These are phyloP conservation scores for Timema cristinae DNA, from an alignment of 2,888 invertebrate species.

Conservation along the genomic window DNA sequence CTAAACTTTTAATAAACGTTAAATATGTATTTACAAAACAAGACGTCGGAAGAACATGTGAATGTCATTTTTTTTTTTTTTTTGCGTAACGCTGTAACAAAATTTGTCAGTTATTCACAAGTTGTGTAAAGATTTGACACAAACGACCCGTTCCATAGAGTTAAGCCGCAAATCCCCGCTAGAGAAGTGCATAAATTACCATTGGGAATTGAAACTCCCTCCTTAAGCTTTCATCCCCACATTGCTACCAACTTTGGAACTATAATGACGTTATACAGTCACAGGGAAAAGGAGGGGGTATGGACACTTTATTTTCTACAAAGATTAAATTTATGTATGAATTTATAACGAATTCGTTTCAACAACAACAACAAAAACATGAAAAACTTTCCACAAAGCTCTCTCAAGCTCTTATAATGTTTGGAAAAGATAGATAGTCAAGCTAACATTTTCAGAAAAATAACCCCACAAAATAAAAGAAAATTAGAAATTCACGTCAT, in stretches of 20 bases:
- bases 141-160: not conserved
- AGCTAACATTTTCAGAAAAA: slow-evolving; percentile 1
- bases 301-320: too few relatives aligned
- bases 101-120: slow-evolving; percentile 14
- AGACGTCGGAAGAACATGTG: too few relatives aligned
- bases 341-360: slow-evolving; percentile 12
- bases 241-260: too few relatives aligned
- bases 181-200: slow-evolving; percentile 13
- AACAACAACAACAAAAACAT: too few relatives aligned
- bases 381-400: too few relatives aligned
- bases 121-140: not conserved
- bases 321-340: slow-evolving; percentile 16
- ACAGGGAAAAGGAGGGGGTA: too few relatives aligned
- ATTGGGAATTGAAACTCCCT: slow-evolving; percentile 15
- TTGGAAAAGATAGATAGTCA: not conserved
- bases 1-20: too few relatives aligned
- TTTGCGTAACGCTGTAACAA: not conserved
- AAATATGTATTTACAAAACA: too few relatives aligned
- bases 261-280: too few relatives aligned
- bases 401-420: too few relatives aligned
- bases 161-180: not conserved
- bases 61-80: too few relatives aligned
- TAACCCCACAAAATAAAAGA: not conserved
- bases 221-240: not conserved
- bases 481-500: not conserved